Evolutionary conservation across 2,888 invertebrate species (phyloP).

Genomic region (Drosophila fulvimacula): DNA sequence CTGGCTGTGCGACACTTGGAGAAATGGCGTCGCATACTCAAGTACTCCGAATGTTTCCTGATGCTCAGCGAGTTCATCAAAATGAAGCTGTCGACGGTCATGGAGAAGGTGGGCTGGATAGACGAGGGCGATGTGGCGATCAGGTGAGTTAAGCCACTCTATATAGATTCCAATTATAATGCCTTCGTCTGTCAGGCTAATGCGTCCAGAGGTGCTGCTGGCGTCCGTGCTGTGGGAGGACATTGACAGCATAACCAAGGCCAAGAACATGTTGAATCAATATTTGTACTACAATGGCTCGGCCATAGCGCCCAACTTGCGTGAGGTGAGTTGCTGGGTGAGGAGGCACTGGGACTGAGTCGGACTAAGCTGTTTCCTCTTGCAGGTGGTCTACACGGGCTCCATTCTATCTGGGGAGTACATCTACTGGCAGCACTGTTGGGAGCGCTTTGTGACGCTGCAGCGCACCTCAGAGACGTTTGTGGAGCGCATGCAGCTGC

Average conservation of each 20-base stretch:
- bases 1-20: slow-evolving; percentile 83
- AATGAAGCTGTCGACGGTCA: slow-evolving; percentile 82
- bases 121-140: slow-evolving; percentile 83
- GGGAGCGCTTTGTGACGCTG: slow-evolving; percentile 83
- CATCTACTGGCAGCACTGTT: slow-evolving; percentile 85
- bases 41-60: slow-evolving; percentile 85
- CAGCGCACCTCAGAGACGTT: slow-evolving; percentile 83
- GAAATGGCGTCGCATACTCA: slow-evolving; percentile 85
- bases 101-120: slow-evolving; percentile 83
- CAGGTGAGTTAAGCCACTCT: slow-evolving; percentile 64
- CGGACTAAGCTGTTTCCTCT: too few relatives aligned
- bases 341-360: fast-evolving
- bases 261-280: slow-evolving; percentile 84
- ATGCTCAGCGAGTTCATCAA: slow-evolving; percentile 85
- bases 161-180: not conserved
- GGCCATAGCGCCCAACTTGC: slow-evolving; percentile 83
- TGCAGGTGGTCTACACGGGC: slow-evolving; percentile 85
- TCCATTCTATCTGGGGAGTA: slow-evolving; percentile 85
- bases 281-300: slow-evolving; percentile 82
- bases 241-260: slow-evolving; percentile 82
- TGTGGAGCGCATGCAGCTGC: slow-evolving; percentile 84
- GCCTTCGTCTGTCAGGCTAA: slow-evolving; percentile 65
- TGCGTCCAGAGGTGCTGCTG: slow-evolving; percentile 84
- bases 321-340: slow-evolving; percentile 78
- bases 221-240: slow-evolving; percentile 85